These are phyloP conservation scores for Chaetophractus vellerosus DNA, from an alignment of 2,797 vertebrate species.

Conservation along the genomic window DNA sequence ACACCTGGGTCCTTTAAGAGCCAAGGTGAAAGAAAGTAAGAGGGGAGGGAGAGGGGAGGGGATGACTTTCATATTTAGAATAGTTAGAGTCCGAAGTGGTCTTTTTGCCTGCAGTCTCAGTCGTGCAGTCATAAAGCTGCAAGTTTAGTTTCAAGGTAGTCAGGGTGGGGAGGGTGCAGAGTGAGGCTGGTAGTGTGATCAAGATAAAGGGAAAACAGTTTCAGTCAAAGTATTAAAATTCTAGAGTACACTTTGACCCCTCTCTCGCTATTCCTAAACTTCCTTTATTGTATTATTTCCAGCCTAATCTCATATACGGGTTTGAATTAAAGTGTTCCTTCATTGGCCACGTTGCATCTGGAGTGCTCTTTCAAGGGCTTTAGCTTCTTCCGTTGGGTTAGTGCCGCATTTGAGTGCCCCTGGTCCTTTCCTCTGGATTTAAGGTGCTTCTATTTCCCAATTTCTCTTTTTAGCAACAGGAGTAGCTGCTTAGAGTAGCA, in stretches of 20 bases:
- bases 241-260: not conserved
- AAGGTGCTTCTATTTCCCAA: not conserved
- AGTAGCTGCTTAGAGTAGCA: not conserved
- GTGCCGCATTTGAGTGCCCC: not conserved
- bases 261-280: not conserved
- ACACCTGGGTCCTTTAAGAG: too few species aligned
- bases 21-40: too few species aligned
- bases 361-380: not conserved
- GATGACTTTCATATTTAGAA: too few species aligned
- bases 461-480: not conserved
- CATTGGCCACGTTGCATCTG: not conserved
- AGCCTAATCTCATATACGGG: not conserved
- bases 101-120: too few species aligned
- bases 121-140: too few species aligned
- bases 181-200: too few species aligned
- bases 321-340: constrained; percentile 5
- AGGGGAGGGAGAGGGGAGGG: too few species aligned
- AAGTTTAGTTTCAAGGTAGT: too few species aligned
- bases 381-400: not conserved
- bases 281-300: constrained; percentile 29
- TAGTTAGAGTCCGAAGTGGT: too few species aligned
- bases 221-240: not conserved
- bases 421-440: constrained; percentile 22
- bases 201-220: too few species aligned
- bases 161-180: too few species aligned